These are phyloP conservation scores for Ammodytes marinus DNA, from an alignment of 2,113 vertebrate species.

Conservation along the genomic window DNA sequence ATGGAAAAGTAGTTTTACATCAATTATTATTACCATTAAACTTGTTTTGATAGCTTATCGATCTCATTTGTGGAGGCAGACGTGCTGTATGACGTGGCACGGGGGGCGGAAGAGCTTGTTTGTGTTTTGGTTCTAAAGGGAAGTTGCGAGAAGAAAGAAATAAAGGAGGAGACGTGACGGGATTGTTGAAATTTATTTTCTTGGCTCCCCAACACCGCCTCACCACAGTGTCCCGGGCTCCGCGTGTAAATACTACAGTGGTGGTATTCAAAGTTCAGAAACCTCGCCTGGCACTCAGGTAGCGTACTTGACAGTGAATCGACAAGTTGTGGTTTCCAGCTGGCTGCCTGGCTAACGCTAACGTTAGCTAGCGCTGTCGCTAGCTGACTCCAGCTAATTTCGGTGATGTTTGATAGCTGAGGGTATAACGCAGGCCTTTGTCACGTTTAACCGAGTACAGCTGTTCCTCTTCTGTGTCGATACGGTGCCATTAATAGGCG, in stretches of 20 bases:
- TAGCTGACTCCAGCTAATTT: slow-evolving; percentile 55
- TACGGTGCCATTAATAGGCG: neutral
- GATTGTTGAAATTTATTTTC: slow-evolving; percentile 76
- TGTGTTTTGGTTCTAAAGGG: slow-evolving; percentile 89
- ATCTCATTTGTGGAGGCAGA: neutral
- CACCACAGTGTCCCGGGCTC: slow-evolving; percentile 29
- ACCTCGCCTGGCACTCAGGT: slow-evolving; percentile 74
- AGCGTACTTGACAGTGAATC: slow-evolving; percentile 48
- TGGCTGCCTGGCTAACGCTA: slow-evolving; percentile 52
- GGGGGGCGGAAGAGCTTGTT: slow-evolving; percentile 83
- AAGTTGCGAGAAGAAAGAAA: slow-evolving; percentile 86
- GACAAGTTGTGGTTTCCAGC: slow-evolving; percentile 53
- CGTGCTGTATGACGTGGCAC: slow-evolving; percentile 79
- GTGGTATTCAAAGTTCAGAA: slow-evolving; percentile 45
- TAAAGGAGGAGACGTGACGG: slow-evolving; percentile 85
- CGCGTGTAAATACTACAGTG: slow-evolving; percentile 34
- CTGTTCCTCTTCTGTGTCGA: neutral
- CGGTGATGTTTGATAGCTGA: slow-evolving; percentile 27
- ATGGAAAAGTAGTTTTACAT: neutral
- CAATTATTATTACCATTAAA: neutral
- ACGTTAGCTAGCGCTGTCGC: slow-evolving; percentile 43
- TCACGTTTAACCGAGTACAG: neutral
- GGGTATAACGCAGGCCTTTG: slow-evolving; percentile 40
- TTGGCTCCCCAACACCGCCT: slow-evolving; percentile 38
- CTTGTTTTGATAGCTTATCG: neutral